Conservation (phyloP, 2,113 vertebrate species). For the Indicator indicator region DNA sequence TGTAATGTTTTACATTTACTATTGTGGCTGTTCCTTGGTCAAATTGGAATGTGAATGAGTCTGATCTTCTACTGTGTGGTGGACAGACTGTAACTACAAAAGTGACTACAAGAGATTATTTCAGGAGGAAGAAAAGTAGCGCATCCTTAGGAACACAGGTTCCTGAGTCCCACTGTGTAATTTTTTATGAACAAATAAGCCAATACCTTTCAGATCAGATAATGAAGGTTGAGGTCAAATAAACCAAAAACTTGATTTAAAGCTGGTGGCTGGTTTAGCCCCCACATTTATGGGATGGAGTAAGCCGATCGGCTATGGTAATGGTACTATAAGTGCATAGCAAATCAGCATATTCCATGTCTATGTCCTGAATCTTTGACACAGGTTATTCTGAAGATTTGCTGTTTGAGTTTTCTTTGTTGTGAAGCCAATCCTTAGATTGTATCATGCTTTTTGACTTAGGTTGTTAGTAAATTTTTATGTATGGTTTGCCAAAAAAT, state of each 20-base stretch:
- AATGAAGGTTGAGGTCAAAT: background rate
- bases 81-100: background rate
- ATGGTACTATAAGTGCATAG: background rate
- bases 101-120: background rate
- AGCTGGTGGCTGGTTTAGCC: background rate
- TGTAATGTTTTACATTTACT: background rate
- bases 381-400: background rate
- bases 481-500: background rate
- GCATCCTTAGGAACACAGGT: background rate
- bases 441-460: background rate
- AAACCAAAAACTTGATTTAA: background rate
- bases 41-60: background rate
- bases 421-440: background rate
- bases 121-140: background rate
- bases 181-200: background rate
- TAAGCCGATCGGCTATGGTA: background rate
- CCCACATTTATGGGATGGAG: background rate
- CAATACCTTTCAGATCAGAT: conserved; percentile 29
- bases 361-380: background rate
- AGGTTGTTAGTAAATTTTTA: background rate
- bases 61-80: background rate
- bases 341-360: background rate
- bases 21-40: background rate
- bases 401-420: background rate
- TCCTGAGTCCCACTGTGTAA: background rate